A percentile compares a stretch with the other conserved stretches of the same genome.
Evolutionary conservation across 2,113 vertebrate genomes (phyloP).

Genomic region (Arenaria interpres): DNA sequence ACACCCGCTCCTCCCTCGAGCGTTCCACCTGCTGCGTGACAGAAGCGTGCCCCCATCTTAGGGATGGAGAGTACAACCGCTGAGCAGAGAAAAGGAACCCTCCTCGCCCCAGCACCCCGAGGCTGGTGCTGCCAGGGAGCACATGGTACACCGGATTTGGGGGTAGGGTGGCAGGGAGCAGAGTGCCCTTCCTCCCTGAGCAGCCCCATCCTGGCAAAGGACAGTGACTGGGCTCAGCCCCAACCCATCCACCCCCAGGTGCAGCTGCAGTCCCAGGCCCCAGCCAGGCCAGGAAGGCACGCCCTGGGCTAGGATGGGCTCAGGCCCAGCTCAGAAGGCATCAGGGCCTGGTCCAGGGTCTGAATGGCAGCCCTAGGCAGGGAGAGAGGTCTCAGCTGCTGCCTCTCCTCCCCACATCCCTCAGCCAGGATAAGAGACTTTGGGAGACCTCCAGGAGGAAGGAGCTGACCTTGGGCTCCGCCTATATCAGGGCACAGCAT

Average conservation of each 20-base stretch:
- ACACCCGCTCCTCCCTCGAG: not conserved
- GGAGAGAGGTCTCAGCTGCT: not conserved
- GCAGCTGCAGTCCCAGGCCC: too few species aligned
- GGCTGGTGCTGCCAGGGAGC: not conserved
- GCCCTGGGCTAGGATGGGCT: not conserved
- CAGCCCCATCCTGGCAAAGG: rapidly evolving
- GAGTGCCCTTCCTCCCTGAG: not conserved
- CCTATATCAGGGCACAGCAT: rapidly evolving
- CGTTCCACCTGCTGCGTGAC: rapidly evolving
- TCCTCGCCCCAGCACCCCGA: rapidly evolving
- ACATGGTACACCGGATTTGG: rapidly evolving
- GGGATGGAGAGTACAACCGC: rapidly evolving
- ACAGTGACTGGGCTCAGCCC: rapidly evolving
- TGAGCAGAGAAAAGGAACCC: rapidly evolving
- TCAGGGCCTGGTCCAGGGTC: too few species aligned
- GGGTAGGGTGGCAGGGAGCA: not conserved
- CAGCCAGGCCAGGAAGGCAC: too few species aligned
- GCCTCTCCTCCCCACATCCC: too few species aligned
- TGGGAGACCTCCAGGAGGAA: not conserved
- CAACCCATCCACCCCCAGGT: too few species aligned
- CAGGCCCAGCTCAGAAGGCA: too few species aligned
- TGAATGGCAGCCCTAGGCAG: not conserved
- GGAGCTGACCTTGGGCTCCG: not conserved
- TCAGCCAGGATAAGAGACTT: too few species aligned
- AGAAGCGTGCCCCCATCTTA: not conserved